These are phyloP conservation scores for Saxicola maurus DNA, from an alignment of 2,797 vertebrate genomes.

Conservation along the genomic window DNA sequence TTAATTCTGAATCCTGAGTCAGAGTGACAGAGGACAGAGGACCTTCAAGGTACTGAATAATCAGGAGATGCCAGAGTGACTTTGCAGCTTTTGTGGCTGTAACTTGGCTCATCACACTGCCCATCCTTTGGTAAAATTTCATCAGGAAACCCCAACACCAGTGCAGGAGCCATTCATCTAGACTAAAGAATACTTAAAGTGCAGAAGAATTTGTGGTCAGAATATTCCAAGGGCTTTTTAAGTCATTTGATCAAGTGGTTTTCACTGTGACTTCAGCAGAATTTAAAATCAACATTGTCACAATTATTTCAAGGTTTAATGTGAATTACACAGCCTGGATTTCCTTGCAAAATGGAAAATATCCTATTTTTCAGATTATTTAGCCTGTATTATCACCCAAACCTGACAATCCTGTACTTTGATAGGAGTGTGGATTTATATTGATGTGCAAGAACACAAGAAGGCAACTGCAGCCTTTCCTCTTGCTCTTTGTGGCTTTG, in stretches of 20 bases:
- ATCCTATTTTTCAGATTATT: not conserved
- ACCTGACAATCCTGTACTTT: not conserved
- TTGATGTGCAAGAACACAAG: not conserved
- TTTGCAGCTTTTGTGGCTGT: not conserved
- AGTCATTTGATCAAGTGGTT: not conserved
- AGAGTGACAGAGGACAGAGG: not conserved
- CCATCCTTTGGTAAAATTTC: not conserved
- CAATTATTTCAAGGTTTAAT: not conserved
- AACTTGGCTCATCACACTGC: not conserved
- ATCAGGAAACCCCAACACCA: not conserved
- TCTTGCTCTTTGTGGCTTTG: not conserved
- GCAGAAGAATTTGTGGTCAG: not conserved
- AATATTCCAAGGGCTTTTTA: not conserved
- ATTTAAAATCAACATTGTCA: not conserved
- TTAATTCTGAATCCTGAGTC: not conserved
- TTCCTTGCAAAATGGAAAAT: not conserved
- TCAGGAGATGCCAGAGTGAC: not conserved
- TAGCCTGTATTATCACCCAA: not conserved
- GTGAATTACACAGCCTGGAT: not conserved
- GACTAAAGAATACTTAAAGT: not conserved
- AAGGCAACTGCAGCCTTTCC: not conserved
- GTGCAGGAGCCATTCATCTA: not conserved
- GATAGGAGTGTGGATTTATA: not conserved
- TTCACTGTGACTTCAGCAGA: not conserved
- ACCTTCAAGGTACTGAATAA: not conserved